Evolutionary conservation across 64 coral and sea anemone species (phyloP).

Genomic region (Porites australiensis): DNA sequence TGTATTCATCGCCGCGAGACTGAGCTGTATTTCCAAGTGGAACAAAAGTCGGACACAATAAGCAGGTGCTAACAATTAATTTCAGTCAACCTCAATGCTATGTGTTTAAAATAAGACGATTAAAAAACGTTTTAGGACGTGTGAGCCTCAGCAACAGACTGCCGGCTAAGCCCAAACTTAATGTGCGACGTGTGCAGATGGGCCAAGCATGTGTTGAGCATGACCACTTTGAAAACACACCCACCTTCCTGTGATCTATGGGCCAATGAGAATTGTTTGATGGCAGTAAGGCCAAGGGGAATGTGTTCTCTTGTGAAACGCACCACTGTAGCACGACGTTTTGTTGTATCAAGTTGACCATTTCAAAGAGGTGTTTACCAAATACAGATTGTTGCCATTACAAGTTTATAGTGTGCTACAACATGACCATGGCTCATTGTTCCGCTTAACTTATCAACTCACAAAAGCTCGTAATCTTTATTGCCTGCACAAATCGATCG

Average conservation of each 20-base stretch:
- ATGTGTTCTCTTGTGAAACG: not conserved
- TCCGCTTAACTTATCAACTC: not conserved
- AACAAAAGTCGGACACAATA: slow-evolving; percentile 98
- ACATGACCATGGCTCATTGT: slow-evolving; percentile 12
- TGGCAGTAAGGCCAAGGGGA: not conserved
- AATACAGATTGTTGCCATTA: slow-evolving; percentile 24
- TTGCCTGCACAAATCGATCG: slow-evolving; percentile 20
- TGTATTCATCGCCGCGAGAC: slow-evolving; percentile 82
- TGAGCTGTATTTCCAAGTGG: slow-evolving; percentile 69
- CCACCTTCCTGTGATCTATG: not conserved
- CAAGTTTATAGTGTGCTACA: not conserved
- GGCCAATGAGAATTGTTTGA: slow-evolving; percentile 20
- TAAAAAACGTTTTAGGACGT: slow-evolving; percentile 78
- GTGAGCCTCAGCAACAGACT: slow-evolving; percentile 84
- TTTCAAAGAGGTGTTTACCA: slow-evolving; percentile 27
- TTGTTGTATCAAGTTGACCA: slow-evolving; percentile 37
- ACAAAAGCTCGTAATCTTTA: slow-evolving; percentile 1
- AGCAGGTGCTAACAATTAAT: slow-evolving; percentile 98
- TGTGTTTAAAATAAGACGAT: slow-evolving; percentile 82
- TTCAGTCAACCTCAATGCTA: slow-evolving; percentile 85
- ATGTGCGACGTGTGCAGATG: slow-evolving; percentile 26
- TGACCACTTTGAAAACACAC: not conserved
- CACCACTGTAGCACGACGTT: not conserved
- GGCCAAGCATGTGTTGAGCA: slow-evolving; percentile 55
- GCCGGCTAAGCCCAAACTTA: slow-evolving; percentile 22